Base-by-base conservation (phyloP, 1,140 invertebrate species). In the Drosophila persimilis region DNA sequence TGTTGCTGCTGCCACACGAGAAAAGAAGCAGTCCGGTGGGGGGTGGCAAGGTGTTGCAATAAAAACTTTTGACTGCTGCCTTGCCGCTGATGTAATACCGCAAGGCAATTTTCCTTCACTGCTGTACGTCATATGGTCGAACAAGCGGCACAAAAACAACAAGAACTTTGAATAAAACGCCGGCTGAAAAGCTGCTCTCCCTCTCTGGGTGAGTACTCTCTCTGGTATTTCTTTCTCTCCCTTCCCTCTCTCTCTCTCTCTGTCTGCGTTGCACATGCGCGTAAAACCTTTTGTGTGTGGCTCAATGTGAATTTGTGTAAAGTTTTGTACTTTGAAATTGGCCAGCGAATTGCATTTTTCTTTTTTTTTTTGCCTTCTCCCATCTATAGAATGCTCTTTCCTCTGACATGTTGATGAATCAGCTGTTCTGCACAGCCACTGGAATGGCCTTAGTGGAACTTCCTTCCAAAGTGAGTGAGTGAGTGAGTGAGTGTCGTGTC, bases 11-110 rank as follows among this genome's bases (percentile, higher is more conserved):
- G n/a, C 31, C 9, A 35, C 31, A 3, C 31, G 9, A 39, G 5
- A 13, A 13, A 39, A 4, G 35, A 11, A 39, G 35, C 11, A 39
- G 63, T 39, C 11, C 35, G 3, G 9, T 13, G n/a, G 11, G 17
- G 51, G 47, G 44, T 59, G 43, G 44, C 51, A 51, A 79, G 75
- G 72, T 58, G 77, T 58, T 63, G 56, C 73, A 72, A 74, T 77
- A 81, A 80, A 86, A 81, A 73, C 81, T 81, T 39, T 39, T 39
- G 35, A 39, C 35, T 57, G 66, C 81, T 80, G 54, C 69, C 64
- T 81, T 76, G 64, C 13, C 70, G 83, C 81, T 86, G 81, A 86
- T 86, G 81, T 86, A 86, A 86, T 86, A 88, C 81, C 83, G 81
- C 81, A 85, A 85, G 81, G 75, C 77, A 71, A 75, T 86, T 85